Percentiles rank a stretch among this genome's conserved stretches.
phyloP scores from a whole-genome alignment of 2,113 vertebrate species.

The Puffinus mauretanicus region DNA sequence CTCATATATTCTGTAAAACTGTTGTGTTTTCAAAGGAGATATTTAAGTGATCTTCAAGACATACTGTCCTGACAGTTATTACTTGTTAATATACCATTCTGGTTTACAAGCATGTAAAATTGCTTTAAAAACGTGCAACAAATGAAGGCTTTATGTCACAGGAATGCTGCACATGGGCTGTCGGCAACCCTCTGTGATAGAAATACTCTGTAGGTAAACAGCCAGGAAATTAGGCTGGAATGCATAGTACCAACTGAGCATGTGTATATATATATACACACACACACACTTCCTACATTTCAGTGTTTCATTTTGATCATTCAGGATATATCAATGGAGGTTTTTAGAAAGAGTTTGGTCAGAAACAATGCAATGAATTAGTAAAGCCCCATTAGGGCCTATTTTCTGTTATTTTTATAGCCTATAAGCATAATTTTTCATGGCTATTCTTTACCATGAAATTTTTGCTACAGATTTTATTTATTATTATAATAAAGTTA shows the following conservation, averaged over 20 bases:
- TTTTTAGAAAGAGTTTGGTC: neutral
- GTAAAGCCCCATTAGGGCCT: neutral
- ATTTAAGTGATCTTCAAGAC: neutral
- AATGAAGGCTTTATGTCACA: neutral
- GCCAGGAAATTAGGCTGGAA: neutral
- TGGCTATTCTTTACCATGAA: neutral
- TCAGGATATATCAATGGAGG: neutral
- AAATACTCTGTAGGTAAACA: neutral
- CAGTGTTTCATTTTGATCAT: neutral
- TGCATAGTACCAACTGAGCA: accelerated
- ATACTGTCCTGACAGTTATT: neutral
- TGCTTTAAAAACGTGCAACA: neutral
- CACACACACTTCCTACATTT: neutral
- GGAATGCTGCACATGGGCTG: neutral
- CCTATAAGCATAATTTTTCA: neutral
- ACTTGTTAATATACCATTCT: neutral
- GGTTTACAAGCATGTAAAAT: neutral
- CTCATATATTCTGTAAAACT: neutral
- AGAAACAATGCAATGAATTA: neutral
- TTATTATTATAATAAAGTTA: neutral
- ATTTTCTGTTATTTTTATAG: neutral
- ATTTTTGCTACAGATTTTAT: neutral
- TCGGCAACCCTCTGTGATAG: neutral
- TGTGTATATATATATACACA: too few species aligned
- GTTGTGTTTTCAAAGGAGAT: neutral